phyloP scores from a whole-genome alignment of 2,113 vertebrate species.

The Heteronetta atricapilla region DNA sequence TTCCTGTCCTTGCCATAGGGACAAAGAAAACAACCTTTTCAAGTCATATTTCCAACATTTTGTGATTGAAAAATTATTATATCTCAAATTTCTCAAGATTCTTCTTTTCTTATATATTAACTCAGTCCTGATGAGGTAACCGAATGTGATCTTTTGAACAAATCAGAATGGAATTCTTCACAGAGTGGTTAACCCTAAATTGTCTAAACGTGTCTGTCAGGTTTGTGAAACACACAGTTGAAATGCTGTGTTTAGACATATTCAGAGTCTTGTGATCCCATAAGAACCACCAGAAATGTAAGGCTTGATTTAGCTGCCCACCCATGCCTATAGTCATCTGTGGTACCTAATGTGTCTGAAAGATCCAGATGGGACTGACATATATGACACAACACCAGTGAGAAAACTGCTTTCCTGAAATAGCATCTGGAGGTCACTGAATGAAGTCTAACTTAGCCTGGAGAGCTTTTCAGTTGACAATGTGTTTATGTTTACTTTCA shows the following conservation, averaged over 20 bases:
- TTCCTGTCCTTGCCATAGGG: not conserved
- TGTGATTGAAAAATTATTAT: not conserved
- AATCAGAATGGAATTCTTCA: not conserved
- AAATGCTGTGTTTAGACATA: not conserved
- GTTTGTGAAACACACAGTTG: not conserved
- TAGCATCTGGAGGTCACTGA: not conserved
- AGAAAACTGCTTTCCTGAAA: not conserved
- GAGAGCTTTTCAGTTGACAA: not conserved
- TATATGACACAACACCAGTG: not conserved
- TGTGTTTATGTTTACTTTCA: not conserved
- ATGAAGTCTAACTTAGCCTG: not conserved
- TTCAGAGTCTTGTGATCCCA: not conserved
- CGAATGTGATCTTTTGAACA: not conserved
- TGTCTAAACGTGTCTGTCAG: not conserved
- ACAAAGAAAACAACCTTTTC: not conserved
- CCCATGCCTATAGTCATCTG: not conserved
- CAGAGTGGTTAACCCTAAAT: not conserved
- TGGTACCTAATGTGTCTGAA: not conserved
- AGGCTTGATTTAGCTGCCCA: not conserved
- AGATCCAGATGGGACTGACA: not conserved
- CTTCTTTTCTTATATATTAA: not conserved
- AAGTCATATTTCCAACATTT: not conserved
- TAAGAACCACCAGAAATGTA: not conserved
- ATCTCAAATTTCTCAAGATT: not conserved
- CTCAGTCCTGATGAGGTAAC: not conserved